Conservation (phyloP, 2,888 invertebrate genomes). For the Oscheius sp. region DNA sequence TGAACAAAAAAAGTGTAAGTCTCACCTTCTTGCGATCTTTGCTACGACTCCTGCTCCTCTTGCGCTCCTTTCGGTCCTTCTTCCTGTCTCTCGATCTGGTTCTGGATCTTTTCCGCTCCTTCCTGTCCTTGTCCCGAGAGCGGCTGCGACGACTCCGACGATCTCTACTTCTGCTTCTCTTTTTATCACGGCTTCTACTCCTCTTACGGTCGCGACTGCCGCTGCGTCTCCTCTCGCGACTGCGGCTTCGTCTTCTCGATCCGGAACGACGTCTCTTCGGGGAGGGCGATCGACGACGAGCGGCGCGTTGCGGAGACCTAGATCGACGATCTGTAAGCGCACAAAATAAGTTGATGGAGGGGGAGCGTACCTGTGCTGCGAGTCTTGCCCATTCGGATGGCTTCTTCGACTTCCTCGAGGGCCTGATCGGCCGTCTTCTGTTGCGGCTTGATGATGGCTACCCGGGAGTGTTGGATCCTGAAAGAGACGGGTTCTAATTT, state of each 20-base stretch:
- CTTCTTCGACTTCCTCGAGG: constrained; percentile 93
- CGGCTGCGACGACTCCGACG: constrained; percentile 37
- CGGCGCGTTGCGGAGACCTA: constrained; percentile 44
- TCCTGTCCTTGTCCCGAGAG: constrained; percentile 43
- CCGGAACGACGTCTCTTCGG: constrained; percentile 44
- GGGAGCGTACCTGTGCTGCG: constrained; percentile 10
- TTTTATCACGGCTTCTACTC: constrained; percentile 35
- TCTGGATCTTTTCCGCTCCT: constrained; percentile 48
- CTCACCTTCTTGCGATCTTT: constrained; percentile 35
- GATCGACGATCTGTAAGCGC: constrained; percentile 39
- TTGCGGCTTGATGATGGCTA: constrained; percentile 87
- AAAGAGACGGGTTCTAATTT: constrained; percentile 17
- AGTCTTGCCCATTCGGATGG: constrained; percentile 83
- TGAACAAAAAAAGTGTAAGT: not conserved
- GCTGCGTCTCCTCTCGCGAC: constrained; percentile 49
- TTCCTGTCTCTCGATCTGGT: constrained; percentile 39
- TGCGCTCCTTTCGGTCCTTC: constrained; percentile 41
- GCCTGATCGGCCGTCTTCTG: constrained; percentile 95
- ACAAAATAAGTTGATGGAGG: constrained; percentile 7
- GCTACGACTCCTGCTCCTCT: constrained; percentile 36
- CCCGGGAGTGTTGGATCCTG: constrained; percentile 88
- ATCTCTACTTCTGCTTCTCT: constrained; percentile 31
- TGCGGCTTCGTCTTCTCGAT: constrained; percentile 39
- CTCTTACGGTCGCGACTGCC: constrained; percentile 41
- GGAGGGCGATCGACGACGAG: constrained; percentile 51